phyloP scores from a whole-genome alignment of 1,140 invertebrate species.

The Chelonus insularis region DNA sequence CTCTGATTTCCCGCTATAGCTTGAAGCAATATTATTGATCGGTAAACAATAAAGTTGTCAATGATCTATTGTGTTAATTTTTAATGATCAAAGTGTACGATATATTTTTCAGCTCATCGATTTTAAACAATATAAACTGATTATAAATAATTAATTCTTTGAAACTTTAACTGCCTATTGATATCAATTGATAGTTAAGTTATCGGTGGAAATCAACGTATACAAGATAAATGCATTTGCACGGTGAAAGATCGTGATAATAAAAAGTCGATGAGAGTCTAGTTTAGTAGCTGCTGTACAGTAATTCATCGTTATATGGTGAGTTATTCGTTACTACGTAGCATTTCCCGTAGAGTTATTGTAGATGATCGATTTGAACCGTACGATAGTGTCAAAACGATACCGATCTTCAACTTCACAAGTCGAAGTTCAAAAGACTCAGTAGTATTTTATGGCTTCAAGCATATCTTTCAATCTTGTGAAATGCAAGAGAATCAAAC shows the following conservation, averaged over 20 bases:
- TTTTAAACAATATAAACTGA: too few relatives aligned
- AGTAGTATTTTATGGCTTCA: not conserved
- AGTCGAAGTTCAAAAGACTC: constrained; percentile 8
- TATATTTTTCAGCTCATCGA: too few relatives aligned
- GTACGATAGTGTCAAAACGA: constrained; percentile 17
- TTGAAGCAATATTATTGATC: too few relatives aligned
- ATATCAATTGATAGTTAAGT: constrained; percentile 12
- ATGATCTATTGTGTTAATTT: constrained; percentile 1
- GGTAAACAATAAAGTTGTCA: not conserved
- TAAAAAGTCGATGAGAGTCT: constrained; percentile 12
- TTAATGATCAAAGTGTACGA: too few relatives aligned
- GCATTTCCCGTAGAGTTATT: constrained; percentile 7
- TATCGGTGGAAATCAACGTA: not conserved
- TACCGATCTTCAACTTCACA: constrained; percentile 14
- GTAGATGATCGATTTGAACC: constrained; percentile 22
- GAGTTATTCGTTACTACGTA: constrained; percentile 8
- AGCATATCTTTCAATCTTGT: constrained; percentile 6
- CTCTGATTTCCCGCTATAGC: too few relatives aligned
- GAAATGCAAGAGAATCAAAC: constrained; percentile 17
- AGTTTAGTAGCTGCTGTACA: too few relatives aligned
- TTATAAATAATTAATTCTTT: too few relatives aligned
- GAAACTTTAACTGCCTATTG: not conserved
- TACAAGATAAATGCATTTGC: constrained; percentile 5
- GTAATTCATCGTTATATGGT: not conserved
- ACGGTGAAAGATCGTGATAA: constrained; percentile 12